Base-by-base conservation (phyloP, 2,888 invertebrate species). In the Tryphoninae sp. region DNA sequence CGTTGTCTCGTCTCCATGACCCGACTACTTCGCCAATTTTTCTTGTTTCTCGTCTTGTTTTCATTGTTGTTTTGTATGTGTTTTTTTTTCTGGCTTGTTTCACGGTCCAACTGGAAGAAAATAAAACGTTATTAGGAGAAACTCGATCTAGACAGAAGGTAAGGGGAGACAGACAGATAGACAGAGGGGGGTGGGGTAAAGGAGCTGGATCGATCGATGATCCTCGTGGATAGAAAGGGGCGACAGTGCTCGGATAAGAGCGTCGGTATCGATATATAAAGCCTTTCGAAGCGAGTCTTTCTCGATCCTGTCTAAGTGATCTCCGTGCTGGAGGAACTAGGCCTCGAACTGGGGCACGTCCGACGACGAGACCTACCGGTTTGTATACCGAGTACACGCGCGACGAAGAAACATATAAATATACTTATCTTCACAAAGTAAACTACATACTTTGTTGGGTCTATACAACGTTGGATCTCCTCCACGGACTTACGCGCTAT, bases 291-390 rank as follows among this genome's bases (percentile, higher is more conserved):
- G 23, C 69, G 33, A 68, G 42, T 73, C 22, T 23, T 11, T 59
- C 62, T 33, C 49, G 53, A 42, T 26, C n/a, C n/a, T 40, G 7
- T 42, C 40, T 42, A 61, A 55, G 65, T 58, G 73, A 81, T 78
- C 77, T 81, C 58, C 11, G 72, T 77, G 62, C 73, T 64, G 16
- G 73, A 77, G 71, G 78, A 84, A 78, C 84, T 84, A 80, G 84
- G 83, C 78, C 84, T 83, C 77, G 76, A 84, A 83, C 83, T 84
- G 65, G 81, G 84, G 64, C 83, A 83, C 64, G 51, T 64, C 55
- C 68, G 49, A 64, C 77, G 65, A 73, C 64, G 65, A 71, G 61
- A 61, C 67, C 64, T 73, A 69, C 73, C 77, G 64, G 72, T 81
- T 77, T 78, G 1, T 40, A 13, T 45, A 45, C 45, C 13, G 13